phyloP scores from a whole-genome alignment of 2,113 vertebrate genomes.

The Scytalopus superciliaris region DNA sequence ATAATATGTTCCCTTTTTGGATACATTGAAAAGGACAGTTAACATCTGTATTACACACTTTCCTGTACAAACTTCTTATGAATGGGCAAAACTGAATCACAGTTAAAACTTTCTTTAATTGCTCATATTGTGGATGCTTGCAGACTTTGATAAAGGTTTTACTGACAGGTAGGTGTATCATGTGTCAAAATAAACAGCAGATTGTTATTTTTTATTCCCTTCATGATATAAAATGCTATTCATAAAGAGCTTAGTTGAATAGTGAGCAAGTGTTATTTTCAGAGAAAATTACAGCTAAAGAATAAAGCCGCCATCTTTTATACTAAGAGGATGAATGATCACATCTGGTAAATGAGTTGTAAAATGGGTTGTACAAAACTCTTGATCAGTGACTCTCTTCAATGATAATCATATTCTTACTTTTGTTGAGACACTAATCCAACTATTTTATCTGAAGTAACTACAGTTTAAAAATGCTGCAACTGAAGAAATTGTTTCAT shows the following conservation, averaged over 20 bases:
- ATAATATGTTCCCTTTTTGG: background rate
- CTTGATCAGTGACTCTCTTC: background rate
- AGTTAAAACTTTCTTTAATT: background rate
- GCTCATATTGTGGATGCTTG: background rate
- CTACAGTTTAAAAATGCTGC: background rate
- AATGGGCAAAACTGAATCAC: background rate
- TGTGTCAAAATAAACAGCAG: background rate
- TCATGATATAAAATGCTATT: background rate
- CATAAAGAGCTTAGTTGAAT: background rate
- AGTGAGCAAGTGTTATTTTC: background rate
- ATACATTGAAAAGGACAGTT: background rate
- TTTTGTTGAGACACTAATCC: background rate
- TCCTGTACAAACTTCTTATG: background rate
- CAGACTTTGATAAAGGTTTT: background rate
- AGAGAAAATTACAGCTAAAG: background rate
- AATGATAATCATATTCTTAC: background rate
- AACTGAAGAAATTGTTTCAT: background rate
- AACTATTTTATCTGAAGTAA: background rate
- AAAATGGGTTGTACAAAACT: background rate
- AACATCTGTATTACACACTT: background rate
- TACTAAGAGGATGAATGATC: rapidly evolving
- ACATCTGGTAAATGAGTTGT: background rate
- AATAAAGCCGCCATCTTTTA: background rate
- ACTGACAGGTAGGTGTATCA: background rate
- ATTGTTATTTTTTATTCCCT: background rate